These are phyloP conservation scores for Steromphala cineraria DNA, from an alignment of 2,888 invertebrate genomes.

Conservation along the genomic window DNA sequence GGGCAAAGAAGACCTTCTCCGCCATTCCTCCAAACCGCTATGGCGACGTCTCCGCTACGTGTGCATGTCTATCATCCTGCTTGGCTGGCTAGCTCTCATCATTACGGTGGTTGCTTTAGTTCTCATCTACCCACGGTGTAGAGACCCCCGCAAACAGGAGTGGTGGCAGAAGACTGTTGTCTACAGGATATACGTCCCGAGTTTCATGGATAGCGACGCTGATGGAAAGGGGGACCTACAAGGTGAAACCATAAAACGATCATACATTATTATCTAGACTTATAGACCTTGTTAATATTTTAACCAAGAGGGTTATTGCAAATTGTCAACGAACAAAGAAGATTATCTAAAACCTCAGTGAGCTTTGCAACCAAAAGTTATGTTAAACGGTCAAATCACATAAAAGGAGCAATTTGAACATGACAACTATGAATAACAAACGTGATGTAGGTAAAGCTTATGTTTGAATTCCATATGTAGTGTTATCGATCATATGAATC, in stretches of 20 bases:
- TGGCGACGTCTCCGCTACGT: slow-evolving; percentile 68
- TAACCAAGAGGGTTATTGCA: no score
- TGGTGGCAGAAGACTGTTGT: slow-evolving; percentile 70
- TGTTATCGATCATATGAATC: no score
- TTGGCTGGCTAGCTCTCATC: slow-evolving; percentile 70
- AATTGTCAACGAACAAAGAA: no score
- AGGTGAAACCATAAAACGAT: slow-evolving; percentile 47
- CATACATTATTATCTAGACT: no score
- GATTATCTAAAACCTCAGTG: no score
- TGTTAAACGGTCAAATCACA: no score
- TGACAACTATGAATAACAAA: no score
- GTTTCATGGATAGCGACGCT: slow-evolving; percentile 68
- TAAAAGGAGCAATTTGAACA: no score
- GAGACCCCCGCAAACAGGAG: slow-evolving; percentile 42
- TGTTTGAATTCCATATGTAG: no score
- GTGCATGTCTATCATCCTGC: slow-evolving; percentile 57
- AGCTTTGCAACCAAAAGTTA: no score
- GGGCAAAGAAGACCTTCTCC: slow-evolving; percentile 72
- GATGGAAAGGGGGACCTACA: slow-evolving; percentile 72
- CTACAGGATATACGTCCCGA: slow-evolving; percentile 68
- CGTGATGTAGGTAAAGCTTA: no score
- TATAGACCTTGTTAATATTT: no score
- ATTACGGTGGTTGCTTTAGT: slow-evolving; percentile 69
- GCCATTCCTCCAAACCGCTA: slow-evolving; percentile 64
- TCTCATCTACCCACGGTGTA: slow-evolving; percentile 64